These are phyloP conservation scores for Steatornis caripensis DNA, from an alignment of 2,113 vertebrate species.

Conservation along the genomic window DNA sequence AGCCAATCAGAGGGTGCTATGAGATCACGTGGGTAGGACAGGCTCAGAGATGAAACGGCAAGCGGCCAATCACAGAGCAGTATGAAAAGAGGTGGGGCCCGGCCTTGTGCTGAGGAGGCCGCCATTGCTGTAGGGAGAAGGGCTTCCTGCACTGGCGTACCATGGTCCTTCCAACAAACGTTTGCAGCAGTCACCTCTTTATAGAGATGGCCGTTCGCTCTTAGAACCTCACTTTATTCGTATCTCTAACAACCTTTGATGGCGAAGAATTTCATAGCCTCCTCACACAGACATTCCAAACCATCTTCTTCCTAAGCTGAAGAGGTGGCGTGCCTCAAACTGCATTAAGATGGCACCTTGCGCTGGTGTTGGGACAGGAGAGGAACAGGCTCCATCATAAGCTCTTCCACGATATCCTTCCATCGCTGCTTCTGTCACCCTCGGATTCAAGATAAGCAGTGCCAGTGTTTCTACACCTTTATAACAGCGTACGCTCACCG, in stretches of 20 bases:
- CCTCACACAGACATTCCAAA: background rate
- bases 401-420: background rate
- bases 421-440: background rate
- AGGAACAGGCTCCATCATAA: background rate
- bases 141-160: background rate
- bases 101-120: background rate
- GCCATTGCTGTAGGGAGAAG: rapidly evolving
- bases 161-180: background rate
- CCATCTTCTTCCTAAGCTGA: background rate
- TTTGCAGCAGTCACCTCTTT: background rate
- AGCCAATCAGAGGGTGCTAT: background rate
- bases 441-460: background rate
- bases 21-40: background rate
- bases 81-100: background rate
- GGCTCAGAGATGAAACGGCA: background rate
- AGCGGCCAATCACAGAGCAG: background rate
- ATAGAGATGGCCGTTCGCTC: background rate
- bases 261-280: background rate
- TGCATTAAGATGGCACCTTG: background rate
- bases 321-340: background rate
- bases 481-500: rapidly evolving
- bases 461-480: background rate
- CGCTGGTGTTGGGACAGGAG: background rate
- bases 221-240: background rate
- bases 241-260: background rate